A percentile compares a stretch with the other conserved stretches of the same genome.
Evolutionary conservation across 1,140 invertebrate species (phyloP).

Genomic region (Orchesella cincta): DNA sequence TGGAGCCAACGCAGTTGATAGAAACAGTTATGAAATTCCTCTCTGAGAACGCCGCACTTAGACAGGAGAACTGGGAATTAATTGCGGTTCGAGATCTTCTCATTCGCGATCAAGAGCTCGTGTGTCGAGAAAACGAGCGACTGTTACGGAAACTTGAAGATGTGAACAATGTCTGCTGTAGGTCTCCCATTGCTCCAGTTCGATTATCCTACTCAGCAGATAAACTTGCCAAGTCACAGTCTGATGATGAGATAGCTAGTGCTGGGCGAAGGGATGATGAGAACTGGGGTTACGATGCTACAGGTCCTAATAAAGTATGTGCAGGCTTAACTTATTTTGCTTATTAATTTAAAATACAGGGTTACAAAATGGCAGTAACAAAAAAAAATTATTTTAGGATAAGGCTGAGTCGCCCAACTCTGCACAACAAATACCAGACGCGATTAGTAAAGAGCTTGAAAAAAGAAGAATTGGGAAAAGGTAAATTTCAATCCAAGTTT

Average conservation of each 20-base stretch:
- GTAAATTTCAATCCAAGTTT: conserved; percentile 46
- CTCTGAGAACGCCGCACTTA: conserved; percentile 79
- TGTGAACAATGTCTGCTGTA: conserved; percentile 76
- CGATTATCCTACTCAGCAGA: conserved; percentile 70
- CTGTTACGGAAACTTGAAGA: conserved; percentile 83
- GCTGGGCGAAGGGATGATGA: conserved; percentile 39
- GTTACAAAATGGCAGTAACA: not conserved
- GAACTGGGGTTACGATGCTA: conserved; percentile 41
- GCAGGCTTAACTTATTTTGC: conserved; percentile 24
- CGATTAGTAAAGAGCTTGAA: conserved; percentile 64
- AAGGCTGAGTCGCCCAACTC: conserved; percentile 34
- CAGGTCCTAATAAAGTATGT: conserved; percentile 31
- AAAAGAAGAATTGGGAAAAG: conserved; percentile 62
- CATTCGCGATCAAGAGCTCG: conserved; percentile 82
- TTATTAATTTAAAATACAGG: conserved; percentile 44
- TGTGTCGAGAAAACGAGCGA: conserved; percentile 86
- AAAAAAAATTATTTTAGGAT: conserved; percentile 8
- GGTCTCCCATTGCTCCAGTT: conserved; percentile 75
- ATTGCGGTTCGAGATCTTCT: conserved; percentile 76
- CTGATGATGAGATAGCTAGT: conserved; percentile 52
- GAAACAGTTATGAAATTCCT: conserved; percentile 77
- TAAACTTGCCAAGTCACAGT: conserved; percentile 57
- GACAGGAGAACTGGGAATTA: conserved; percentile 83
- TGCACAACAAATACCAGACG: conserved; percentile 58
- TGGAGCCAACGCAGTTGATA: conserved; percentile 70